Conservation (phyloP, 2,888 invertebrate species). For the Caenorhabditis sp. region DNA sequence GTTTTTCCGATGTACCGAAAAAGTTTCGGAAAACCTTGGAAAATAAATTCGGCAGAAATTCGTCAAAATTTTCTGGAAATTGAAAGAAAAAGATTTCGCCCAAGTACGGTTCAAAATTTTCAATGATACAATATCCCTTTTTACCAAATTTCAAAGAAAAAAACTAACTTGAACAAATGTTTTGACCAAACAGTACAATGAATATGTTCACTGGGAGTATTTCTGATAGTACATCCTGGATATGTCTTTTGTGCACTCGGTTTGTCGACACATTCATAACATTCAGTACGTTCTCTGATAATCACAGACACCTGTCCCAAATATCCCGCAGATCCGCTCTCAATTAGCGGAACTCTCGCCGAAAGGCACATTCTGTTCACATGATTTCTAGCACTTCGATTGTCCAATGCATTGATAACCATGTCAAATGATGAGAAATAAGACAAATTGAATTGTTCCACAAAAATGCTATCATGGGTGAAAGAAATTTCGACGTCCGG, state of each 20-base stretch:
- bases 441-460: conserved; percentile 79
- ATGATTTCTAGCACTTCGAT: conserved; percentile 90
- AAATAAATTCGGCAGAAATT: conserved; percentile 1
- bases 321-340: conserved; percentile 96
- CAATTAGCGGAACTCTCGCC: conserved; percentile 89
- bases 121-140: too few relatives aligned
- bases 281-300: conserved; percentile 85
- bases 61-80: background rate
- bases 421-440: conserved; percentile 90
- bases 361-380: conserved; percentile 98
- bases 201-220: conserved; percentile 97
- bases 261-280: conserved; percentile 92
- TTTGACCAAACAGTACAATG: conserved; percentile 99
- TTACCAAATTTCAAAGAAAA: background rate
- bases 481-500: conserved; percentile 76
- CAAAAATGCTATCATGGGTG: conserved; percentile 84
- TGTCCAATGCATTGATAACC: conserved; percentile 96
- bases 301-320: conserved; percentile 80
- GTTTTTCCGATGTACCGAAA: too few relatives aligned
- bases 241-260: conserved; percentile 82
- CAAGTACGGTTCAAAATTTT: too few relatives aligned
- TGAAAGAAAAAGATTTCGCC: too few relatives aligned
- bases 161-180: conserved; percentile 89
- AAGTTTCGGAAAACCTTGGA: too few relatives aligned
- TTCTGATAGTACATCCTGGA: conserved; percentile 97